phyloP scores from a whole-genome alignment of 2,797 vertebrate species.

The Babyrousa celebensis region DNA sequence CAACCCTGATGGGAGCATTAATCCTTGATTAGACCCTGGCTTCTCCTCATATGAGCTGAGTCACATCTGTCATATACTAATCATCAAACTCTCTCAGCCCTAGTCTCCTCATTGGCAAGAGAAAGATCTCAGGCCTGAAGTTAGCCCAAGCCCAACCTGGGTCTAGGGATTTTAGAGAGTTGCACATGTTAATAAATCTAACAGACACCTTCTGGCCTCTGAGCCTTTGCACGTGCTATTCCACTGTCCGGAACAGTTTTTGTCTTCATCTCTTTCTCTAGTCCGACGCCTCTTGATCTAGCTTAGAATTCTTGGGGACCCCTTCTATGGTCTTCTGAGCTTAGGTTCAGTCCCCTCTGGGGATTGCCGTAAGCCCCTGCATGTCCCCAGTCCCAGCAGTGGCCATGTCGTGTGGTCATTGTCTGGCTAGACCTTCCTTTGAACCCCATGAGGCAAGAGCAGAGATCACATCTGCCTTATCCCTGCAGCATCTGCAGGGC shows the following conservation, averaged over 20 bases:
- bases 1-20: neutral
- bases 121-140: neutral
- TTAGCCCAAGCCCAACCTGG: too few relatives aligned
- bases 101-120: neutral
- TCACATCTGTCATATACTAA: neutral
- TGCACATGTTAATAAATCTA: neutral
- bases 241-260: neutral
- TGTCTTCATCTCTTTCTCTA: neutral
- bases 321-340: neutral
- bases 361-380: neutral
- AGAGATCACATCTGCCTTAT: neutral
- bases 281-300: neutral
- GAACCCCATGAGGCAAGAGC: neutral
- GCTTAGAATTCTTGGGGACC: neutral
- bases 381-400: neutral
- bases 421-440: neutral
- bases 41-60: neutral
- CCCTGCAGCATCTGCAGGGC: neutral
- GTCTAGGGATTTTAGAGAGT: neutral
- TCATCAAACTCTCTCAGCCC: neutral
- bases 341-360: too few relatives aligned
- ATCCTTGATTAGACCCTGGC: too few relatives aligned
- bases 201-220: neutral
- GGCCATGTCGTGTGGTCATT: neutral
- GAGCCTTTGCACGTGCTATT: neutral